Evolutionary conservation across 2,113 vertebrate species (phyloP).

Genomic region (Sorex fumeus): DNA sequence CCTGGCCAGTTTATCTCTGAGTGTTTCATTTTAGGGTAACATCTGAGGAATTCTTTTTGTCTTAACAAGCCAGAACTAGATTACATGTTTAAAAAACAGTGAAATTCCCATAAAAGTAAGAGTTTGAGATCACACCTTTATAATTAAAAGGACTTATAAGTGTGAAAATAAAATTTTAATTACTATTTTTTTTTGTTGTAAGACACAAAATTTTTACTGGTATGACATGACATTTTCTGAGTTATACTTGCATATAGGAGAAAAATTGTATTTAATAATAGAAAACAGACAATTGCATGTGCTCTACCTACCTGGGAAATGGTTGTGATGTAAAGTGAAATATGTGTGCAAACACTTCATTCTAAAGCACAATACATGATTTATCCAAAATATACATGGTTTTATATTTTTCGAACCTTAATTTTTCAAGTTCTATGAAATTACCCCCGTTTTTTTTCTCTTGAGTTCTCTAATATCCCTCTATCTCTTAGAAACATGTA

Average conservation of each 20-base stretch:
- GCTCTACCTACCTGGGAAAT: neutral
- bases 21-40: neutral
- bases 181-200: neutral
- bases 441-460: neutral
- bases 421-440: slow-evolving; percentile 42
- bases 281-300: neutral
- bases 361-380: neutral
- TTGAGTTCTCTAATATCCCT: neutral
- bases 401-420: neutral
- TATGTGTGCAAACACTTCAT: neutral
- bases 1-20: neutral
- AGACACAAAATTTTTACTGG: neutral
- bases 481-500: slow-evolving; percentile 8
- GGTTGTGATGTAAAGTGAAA: slow-evolving; percentile 7
- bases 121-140: neutral
- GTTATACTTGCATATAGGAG: neutral
- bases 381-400: neutral
- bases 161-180: neutral
- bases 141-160: neutral
- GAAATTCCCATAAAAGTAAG: neutral
- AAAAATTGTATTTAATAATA: neutral
- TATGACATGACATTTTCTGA: neutral
- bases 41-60: neutral
- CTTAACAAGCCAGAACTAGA: slow-evolving; percentile 21
- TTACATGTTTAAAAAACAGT: neutral